Evolutionary conservation across 2,888 invertebrate genomes (phyloP).

Genomic region (Parthenolecanium corni): DNA sequence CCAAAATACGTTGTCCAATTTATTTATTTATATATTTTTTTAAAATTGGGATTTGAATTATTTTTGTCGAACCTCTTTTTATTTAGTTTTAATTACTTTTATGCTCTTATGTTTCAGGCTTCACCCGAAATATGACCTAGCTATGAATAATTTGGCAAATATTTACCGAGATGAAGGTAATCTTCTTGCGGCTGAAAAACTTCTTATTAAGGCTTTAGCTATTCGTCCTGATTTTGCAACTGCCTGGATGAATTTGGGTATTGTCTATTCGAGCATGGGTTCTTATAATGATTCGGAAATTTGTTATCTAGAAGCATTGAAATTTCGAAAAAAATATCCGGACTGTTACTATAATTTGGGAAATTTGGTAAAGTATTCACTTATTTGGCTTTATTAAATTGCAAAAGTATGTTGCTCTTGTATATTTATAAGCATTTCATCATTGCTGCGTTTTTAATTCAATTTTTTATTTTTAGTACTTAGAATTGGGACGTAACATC

Average conservation of each 20-base stretch:
- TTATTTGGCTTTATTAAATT: neutral
- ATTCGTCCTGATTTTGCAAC: conserved; percentile 78
- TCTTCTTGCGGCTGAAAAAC: conserved; percentile 56
- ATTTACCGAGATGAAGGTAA: conserved; percentile 59
- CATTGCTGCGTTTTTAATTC: neutral
- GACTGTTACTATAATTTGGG: conserved; percentile 93
- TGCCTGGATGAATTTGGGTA: conserved; percentile 98
- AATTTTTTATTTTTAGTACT: conserved; percentile 48
- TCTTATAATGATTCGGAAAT: conserved; percentile 58
- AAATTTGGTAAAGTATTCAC: conserved; percentile 56
- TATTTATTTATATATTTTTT: no score
- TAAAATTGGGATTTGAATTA: no score
- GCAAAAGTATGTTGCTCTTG: neutral
- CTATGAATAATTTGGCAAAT: conserved; percentile 88
- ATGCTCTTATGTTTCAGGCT: conserved; percentile 40
- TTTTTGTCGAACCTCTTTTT: no score
- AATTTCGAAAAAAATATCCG: conserved; percentile 65
- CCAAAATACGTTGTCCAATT: no score
- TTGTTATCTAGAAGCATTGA: conserved; percentile 70
- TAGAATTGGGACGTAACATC: conserved; percentile 59
- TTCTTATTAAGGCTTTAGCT: conserved; percentile 58
- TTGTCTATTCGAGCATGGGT: conserved; percentile 66
- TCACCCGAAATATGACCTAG: conserved; percentile 74
- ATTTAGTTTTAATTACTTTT: no score
- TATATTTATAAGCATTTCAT: neutral